phyloP scores from a whole-genome alignment of 2,888 invertebrate genomes.

The Lochmaea capreae region DNA sequence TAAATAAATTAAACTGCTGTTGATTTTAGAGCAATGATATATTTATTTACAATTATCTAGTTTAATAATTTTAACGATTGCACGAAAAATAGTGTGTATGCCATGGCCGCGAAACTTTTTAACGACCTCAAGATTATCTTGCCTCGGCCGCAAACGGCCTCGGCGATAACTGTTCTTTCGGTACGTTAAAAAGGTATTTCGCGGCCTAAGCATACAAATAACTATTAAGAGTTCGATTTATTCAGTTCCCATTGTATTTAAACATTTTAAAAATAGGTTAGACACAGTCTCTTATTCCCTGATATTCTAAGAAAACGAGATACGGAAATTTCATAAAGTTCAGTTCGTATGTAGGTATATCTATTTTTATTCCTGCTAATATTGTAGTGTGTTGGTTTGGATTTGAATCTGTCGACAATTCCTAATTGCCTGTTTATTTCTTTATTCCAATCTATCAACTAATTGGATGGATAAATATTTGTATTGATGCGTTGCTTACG shows the following conservation, averaged over 20 bases:
- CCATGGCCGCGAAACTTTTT: no score
- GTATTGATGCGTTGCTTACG: not conserved
- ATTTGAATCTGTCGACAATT: constrained; percentile 14
- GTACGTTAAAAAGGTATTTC: no score
- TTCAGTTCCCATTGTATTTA: not conserved
- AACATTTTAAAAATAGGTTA: constrained; percentile 9
- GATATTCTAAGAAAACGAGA: constrained; percentile 14
- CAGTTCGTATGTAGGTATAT: constrained; percentile 14
- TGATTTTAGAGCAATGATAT: no score
- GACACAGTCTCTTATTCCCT: not conserved
- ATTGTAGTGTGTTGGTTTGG: not conserved
- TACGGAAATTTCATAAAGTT: constrained; percentile 9
- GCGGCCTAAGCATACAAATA: no score
- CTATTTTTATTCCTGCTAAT: constrained; percentile 11
- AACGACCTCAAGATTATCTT: no score
- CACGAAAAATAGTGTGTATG: no score
- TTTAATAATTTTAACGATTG: no score
- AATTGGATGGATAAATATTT: constrained; percentile 6
- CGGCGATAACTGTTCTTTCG: no score
- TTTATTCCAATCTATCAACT: constrained; percentile 10
- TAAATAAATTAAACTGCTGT: no score
- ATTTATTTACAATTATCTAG: no score
- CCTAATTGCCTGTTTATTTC: constrained; percentile 14
- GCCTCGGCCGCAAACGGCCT: no score
- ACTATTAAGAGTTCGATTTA: not conserved